Base-by-base conservation (phyloP, 2,888 invertebrate species). In the Neria commutata region DNA sequence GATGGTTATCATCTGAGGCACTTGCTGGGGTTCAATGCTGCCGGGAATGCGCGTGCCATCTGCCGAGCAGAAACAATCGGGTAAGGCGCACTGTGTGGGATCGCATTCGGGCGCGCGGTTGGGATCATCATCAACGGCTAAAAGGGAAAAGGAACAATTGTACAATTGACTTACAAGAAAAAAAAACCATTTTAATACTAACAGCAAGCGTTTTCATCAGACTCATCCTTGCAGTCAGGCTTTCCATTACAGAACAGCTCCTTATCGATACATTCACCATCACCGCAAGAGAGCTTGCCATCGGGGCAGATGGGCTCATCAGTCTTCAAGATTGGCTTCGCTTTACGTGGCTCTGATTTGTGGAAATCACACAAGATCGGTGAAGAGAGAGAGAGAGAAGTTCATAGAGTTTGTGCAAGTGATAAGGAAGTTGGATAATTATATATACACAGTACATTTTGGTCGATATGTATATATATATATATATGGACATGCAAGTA, bases 171-270 rank as follows among this genome's bases (percentile, higher is more conserved):
- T 21, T 8, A 33, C 14, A 19, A 16, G 50, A 6, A 14, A 19
- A 10, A n/a, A n/a, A n/a, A n/a, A n/a, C n/a, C 6, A 14, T 23
- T 19, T 8, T 11, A 11, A 48, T 58, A 92, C 94, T 91, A 86
- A 95, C 95, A 90, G 86, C 95, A 95, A 67, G 95, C 92, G 75
- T 95, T 95, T 84, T 95, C 95, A 78, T 95, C 95, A 54, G 95
- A 95, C 79, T 94, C 95, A 78, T 95, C 95, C 77, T 92, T 91
- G 84, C 95, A 95, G 79, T 95, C 95, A 53, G 91, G 87, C 82
- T 93, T 92, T 75, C 93, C 95, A 77, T 95, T 94, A 83, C 95
- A 95, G 87, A 95, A 95, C 56, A 95, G 85, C 76, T 92, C 92
- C 82, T 91, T 94, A 70, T 94, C 94, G 60, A 95, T 87, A 83